A percentile compares a stretch with the other conserved stretches of the same genome.
Conservation (phyloP, 2,113 vertebrate genomes). For the Sciurus niger region DNA sequence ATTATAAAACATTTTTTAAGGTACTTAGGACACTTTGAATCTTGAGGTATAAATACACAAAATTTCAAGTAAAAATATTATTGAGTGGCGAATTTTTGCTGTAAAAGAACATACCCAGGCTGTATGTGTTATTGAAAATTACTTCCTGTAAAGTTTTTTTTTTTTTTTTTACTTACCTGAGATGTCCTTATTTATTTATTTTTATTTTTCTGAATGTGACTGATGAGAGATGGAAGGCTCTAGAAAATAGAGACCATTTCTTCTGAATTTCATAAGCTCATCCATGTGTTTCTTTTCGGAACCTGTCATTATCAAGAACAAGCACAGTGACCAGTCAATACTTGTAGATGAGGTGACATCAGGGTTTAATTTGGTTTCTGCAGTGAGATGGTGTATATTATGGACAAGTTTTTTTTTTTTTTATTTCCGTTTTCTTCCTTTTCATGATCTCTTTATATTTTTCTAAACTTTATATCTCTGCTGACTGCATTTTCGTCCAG, state of each 20-base stretch:
- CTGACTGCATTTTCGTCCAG: not conserved
- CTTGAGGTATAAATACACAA: not conserved
- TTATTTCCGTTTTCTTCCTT: not conserved
- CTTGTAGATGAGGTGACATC: not conserved
- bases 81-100: not conserved
- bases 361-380: not conserved
- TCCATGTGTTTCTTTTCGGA: not conserved
- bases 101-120: not conserved
- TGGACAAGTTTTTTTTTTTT: not conserved
- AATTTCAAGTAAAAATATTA: not conserved
- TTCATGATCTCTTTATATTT: not conserved
- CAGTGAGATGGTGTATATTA: not conserved
- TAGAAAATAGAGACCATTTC: not conserved
- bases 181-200: not conserved
- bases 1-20: not conserved
- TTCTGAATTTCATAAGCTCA: not conserved
- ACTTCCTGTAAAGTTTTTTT: not conserved
- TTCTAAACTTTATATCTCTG: not conserved
- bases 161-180: not conserved
- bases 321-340: not conserved
- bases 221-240: not conserved
- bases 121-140: not conserved
- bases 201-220: not conserved
- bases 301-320: not conserved
- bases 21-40: not conserved